Conservation (phyloP, 2,888 invertebrate genomes). For the Melolontha melolontha region DNA sequence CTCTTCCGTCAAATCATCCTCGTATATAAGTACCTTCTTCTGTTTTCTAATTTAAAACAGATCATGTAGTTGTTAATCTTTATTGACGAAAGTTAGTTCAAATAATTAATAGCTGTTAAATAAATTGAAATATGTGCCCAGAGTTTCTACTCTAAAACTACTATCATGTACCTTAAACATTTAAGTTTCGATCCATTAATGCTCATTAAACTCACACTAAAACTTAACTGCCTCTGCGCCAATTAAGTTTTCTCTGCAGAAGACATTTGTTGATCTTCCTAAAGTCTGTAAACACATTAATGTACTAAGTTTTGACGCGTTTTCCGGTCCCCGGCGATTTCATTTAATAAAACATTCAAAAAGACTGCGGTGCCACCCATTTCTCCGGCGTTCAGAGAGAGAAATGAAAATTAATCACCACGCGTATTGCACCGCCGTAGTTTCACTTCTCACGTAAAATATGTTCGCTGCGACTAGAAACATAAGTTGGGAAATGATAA, state of each 20-base stretch:
- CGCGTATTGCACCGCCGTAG: slow-evolving; percentile 13
- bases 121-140: too few species aligned
- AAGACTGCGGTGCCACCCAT: background rate
- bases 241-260: slow-evolving; percentile 1
- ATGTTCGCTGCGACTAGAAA: slow-evolving; percentile 17
- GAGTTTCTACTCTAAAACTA: background rate
- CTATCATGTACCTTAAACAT: background rate
- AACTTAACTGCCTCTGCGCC: slow-evolving; percentile 3
- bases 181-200: slow-evolving; percentile 1
- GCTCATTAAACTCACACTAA: slow-evolving; percentile 2
- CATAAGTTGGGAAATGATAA: slow-evolving; percentile 24
- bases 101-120: too few species aligned
- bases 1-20: too few species aligned
- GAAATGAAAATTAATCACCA: slow-evolving; percentile 27
- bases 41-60: too few species aligned
- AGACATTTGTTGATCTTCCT: slow-evolving; percentile 11
- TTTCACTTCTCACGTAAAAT: slow-evolving; percentile 19
- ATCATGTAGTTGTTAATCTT: too few species aligned
- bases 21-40: too few species aligned
- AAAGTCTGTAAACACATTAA: slow-evolving; percentile 28
- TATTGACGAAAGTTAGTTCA: too few species aligned
- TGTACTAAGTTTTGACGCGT: slow-evolving; percentile 25
- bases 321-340: slow-evolving; percentile 24
- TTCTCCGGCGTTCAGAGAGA: slow-evolving; percentile 4
- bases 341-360: slow-evolving; percentile 29